These are phyloP conservation scores for Pogonophryne albipinna DNA, from an alignment of 2,797 vertebrate genomes.

Conservation along the genomic window DNA sequence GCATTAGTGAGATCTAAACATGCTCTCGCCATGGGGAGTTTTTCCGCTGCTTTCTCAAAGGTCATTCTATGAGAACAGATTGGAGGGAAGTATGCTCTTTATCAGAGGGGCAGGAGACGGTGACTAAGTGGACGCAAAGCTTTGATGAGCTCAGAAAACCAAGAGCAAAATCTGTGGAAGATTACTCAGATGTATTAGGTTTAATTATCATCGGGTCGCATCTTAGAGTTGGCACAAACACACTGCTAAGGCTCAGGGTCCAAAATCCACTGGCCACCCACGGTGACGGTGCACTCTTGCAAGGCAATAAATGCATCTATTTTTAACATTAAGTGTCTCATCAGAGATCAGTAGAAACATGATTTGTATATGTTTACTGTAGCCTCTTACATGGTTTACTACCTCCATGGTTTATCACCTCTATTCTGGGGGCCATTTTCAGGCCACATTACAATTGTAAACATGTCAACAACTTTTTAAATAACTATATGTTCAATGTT, in stretches of 20 bases:
- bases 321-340: conserved; percentile 1
- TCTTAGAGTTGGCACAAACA: conserved; percentile 50
- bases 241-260: background rate
- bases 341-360: background rate
- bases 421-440: too few relatives aligned
- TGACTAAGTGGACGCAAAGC: conserved; percentile 70
- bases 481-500: background rate
- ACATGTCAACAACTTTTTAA: background rate
- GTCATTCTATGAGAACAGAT: conserved; percentile 74
- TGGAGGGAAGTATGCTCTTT: conserved; percentile 77
- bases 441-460: background rate
- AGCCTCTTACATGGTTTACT: too few relatives aligned
- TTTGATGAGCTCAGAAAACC: conserved; percentile 75
- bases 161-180: conserved; percentile 62
- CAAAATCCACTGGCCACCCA: conserved; percentile 28
- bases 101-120: conserved; percentile 64
- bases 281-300: conserved; percentile 7
- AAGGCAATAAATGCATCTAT: background rate
- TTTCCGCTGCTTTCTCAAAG: conserved; percentile 64
- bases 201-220: conserved; percentile 68
- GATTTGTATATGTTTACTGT: background rate
- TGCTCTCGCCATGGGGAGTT: conserved; percentile 68
- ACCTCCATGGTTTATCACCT: too few relatives aligned
- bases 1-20: conserved; percentile 67
- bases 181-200: conserved; percentile 64